Evolutionary conservation across 2,888 invertebrate genomes (phyloP).

Genomic region (Sphaeridia pumilis): DNA sequence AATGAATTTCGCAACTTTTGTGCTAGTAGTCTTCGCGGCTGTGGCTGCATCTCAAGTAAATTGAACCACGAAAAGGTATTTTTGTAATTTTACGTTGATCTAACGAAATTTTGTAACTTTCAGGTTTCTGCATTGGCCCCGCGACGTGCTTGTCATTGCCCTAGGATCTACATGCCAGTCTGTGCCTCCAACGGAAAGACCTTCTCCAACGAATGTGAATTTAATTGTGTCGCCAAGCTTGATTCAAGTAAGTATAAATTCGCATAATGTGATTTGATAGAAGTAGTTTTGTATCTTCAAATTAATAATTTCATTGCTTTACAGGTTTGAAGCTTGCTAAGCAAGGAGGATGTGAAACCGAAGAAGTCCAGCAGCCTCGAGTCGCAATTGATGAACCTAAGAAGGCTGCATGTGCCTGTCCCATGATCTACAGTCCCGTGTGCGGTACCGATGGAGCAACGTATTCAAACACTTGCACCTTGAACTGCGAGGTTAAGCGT

Average conservation of each 20-base stretch:
- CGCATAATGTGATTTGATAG: too few relatives aligned
- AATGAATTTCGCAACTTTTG: too few relatives aligned
- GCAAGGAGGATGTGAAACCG: too few relatives aligned
- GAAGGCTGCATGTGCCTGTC: not conserved
- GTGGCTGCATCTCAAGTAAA: too few relatives aligned
- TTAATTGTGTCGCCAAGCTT: not conserved
- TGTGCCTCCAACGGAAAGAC: not conserved
- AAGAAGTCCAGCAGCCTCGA: too few relatives aligned
- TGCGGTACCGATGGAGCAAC: not conserved
- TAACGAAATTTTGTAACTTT: not conserved
- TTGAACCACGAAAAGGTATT: too few relatives aligned
- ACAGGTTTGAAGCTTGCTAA: too few relatives aligned
- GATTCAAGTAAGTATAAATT: not conserved
- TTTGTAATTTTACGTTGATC: not conserved
- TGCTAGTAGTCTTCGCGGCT: too few relatives aligned
- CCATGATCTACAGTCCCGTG: not conserved
- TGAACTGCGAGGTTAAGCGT: not conserved
- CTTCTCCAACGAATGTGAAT: not conserved
- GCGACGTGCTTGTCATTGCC: not conserved
- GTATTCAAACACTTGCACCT: not conserved
- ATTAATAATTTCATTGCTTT: too few relatives aligned
- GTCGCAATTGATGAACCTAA: too few relatives aligned
- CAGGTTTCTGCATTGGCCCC: not conserved
- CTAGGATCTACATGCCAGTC: not conserved
- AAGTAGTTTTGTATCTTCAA: too few relatives aligned